Conservation (phyloP, 2,888 invertebrate species). For the Megastigmus dorsalis region DNA sequence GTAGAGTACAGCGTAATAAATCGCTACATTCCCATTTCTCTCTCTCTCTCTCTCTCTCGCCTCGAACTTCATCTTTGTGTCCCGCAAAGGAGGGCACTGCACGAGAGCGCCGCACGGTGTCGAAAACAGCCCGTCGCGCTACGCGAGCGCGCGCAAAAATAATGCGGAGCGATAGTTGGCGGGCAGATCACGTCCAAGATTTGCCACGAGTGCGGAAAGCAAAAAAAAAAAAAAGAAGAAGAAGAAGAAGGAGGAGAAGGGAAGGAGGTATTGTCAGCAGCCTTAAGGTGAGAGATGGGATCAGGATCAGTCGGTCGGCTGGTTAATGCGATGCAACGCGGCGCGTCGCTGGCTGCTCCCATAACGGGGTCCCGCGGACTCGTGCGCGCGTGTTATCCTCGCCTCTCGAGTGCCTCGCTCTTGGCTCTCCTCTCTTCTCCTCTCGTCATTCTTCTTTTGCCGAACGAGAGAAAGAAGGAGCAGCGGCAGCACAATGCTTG, state of each 20-base stretch:
- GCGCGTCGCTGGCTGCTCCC: conserved; percentile 56
- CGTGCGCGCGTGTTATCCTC: neutral
- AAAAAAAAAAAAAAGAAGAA: neutral
- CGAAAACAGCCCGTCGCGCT: neutral
- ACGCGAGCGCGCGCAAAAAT: neutral
- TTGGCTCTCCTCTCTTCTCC: too few relatives aligned
- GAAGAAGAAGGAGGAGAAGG: neutral
- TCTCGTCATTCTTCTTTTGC: neutral
- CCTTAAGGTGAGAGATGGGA: conserved; percentile 65
- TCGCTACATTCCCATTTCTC: neutral
- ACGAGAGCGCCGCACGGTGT: too few relatives aligned
- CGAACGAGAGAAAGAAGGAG: too few relatives aligned
- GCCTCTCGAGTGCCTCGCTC: neutral
- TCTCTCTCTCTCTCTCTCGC: neutral
- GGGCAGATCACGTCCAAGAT: conserved; percentile 24
- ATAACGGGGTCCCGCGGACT: conserved; percentile 63
- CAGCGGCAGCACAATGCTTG: conserved; percentile 1
- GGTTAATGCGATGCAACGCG: conserved; percentile 71
- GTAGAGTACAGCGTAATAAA: conserved; percentile 3
- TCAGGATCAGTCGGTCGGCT: conserved; percentile 72
- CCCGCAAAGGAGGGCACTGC: too few relatives aligned
- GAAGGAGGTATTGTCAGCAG: conserved; percentile 46
- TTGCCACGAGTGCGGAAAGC: conserved; percentile 5
- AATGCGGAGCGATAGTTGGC: neutral
- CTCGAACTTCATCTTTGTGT: conserved; percentile 2